Percentiles rank a stretch among this genome's conserved stretches.
Evolutionary conservation across 2,888 invertebrate species (phyloP).

Genomic region (Apodemia duryi): DNA sequence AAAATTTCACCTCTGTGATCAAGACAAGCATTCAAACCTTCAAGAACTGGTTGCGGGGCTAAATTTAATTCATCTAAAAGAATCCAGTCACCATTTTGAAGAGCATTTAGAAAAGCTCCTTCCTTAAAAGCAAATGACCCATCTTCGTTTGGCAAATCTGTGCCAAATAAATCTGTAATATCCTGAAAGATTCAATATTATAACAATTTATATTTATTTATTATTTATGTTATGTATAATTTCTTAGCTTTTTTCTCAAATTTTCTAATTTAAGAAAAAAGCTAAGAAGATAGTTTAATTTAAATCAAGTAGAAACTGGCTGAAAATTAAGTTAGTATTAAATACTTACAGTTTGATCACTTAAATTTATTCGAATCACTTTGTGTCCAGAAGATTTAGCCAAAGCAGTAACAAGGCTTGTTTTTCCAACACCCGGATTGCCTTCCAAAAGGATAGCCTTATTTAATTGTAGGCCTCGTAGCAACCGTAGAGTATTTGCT

Average conservation of each 20-base stretch:
- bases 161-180: slow-evolving; percentile 97
- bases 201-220: no score
- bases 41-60: slow-evolving; percentile 98
- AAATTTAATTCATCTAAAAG: slow-evolving; percentile 98
- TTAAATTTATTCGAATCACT: slow-evolving; percentile 96
- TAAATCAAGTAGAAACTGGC: neutral
- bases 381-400: slow-evolving; percentile 91
- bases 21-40: slow-evolving; percentile 98
- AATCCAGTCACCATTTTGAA: slow-evolving; percentile 97
- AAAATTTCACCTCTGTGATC: slow-evolving; percentile 98
- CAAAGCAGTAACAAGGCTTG: slow-evolving; percentile 94
- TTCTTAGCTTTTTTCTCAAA: no score
- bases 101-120: slow-evolving; percentile 95
- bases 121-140: slow-evolving; percentile 98
- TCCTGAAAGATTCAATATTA: slow-evolving; percentile 79
- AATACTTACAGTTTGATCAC: slow-evolving; percentile 94
- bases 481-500: slow-evolving; percentile 88
- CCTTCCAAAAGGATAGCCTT: slow-evolving; percentile 97
- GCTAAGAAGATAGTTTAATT: neutral
- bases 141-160: slow-evolving; percentile 96
- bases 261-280: slow-evolving; percentile 5
- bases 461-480: slow-evolving; percentile 93
- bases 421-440: slow-evolving; percentile 99
- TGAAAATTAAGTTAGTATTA: slow-evolving; percentile 9
- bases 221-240: no score